These are phyloP conservation scores for Marcusenius ussheri DNA, from an alignment of 2,113 vertebrate species.

Conservation along the genomic window DNA sequence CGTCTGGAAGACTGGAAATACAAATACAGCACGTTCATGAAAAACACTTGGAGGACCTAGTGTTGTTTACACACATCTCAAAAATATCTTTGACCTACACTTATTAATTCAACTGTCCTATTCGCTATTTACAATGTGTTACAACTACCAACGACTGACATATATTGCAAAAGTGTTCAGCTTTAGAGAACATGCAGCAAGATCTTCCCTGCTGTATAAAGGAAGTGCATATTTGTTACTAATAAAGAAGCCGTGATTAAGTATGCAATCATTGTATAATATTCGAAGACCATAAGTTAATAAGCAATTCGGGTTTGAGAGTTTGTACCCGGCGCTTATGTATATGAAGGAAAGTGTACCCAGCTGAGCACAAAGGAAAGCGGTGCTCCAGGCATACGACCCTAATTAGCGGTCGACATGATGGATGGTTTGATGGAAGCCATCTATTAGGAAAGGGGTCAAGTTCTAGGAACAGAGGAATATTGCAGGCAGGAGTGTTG, in stretches of 20 bases:
- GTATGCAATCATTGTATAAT: neutral
- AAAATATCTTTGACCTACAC: neutral
- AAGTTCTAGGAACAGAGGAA: neutral
- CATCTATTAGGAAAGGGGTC: neutral
- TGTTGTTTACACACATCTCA: neutral
- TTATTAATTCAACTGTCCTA: neutral
- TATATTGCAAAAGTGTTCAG: neutral
- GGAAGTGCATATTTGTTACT: neutral
- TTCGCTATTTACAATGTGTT: neutral
- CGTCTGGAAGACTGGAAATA: neutral
- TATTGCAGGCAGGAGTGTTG: neutral
- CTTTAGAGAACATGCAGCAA: neutral
- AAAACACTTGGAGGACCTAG: neutral
- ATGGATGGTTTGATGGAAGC: neutral
- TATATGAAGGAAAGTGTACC: neutral
- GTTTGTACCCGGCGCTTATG: neutral
- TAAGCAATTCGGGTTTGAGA: neutral
- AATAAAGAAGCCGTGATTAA: neutral
- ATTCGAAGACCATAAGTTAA: neutral
- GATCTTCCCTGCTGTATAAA: neutral
- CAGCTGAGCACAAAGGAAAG: neutral
- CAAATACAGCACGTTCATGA: neutral
- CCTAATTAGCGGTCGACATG: neutral
- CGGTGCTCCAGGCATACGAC: neutral
- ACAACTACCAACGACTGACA: neutral